phyloP scores from a whole-genome alignment of 1,140 invertebrate genomes.

The Drosophila burlai region DNA sequence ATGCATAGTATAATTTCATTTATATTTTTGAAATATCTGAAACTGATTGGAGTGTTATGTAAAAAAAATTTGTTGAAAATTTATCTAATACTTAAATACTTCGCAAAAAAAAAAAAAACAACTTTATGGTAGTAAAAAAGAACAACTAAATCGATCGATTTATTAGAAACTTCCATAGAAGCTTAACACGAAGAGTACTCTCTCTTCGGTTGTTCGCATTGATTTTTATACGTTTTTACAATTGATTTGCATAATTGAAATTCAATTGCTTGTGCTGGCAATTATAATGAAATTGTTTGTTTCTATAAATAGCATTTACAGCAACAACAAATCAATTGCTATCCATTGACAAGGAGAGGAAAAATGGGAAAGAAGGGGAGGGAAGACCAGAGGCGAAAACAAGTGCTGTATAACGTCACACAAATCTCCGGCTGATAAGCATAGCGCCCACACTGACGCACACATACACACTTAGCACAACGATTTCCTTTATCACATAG shows the following conservation, averaged over 20 bases:
- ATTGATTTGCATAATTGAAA: slow-evolving; percentile 57
- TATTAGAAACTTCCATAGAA: too few species aligned
- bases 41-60: too few species aligned
- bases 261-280: slow-evolving; percentile 60
- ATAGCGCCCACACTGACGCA: not conserved
- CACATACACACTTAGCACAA: slow-evolving; percentile 38
- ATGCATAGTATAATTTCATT: not conserved
- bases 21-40: too few species aligned
- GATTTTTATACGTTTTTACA: slow-evolving; percentile 10
- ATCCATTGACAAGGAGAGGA: not conserved
- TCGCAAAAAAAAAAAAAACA: not conserved
- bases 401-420: slow-evolving; percentile 39
- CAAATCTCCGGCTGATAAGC: slow-evolving; percentile 40
- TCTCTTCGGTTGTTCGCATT: not conserved
- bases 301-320: slow-evolving; percentile 62
- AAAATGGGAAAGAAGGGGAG: not conserved
- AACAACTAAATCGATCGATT: too few species aligned
- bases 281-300: slow-evolving; percentile 72
- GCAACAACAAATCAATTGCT: slow-evolving; percentile 58
- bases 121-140: not conserved
- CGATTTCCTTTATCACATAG: slow-evolving; percentile 43
- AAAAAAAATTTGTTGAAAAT: too few species aligned
- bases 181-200: not conserved
- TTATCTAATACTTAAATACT: too few species aligned
- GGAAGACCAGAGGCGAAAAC: slow-evolving; percentile 7